phyloP scores from a whole-genome alignment of 2,797 vertebrate species.

The Siniperca scherzeri region DNA sequence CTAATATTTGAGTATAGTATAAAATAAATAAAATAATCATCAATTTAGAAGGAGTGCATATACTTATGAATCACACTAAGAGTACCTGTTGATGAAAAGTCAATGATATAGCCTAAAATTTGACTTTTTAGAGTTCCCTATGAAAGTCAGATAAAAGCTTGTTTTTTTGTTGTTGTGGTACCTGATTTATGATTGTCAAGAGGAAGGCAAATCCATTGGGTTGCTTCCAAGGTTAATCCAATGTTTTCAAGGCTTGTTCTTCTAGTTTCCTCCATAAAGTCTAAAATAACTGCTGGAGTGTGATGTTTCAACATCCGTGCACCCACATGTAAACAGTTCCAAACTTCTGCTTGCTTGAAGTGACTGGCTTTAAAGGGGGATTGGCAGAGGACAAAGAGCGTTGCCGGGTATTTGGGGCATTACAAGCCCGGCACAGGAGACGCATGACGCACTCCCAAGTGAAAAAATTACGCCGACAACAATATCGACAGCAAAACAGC shows the following conservation, averaged over 20 bases:
- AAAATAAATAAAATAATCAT: background rate
- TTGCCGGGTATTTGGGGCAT: slow-evolving; percentile 50
- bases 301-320: slow-evolving; percentile 41
- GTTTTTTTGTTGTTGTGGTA: background rate
- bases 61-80: background rate
- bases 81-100: background rate
- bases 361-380: slow-evolving; percentile 46
- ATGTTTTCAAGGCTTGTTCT: slow-evolving; percentile 18
- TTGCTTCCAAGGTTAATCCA: slow-evolving; percentile 35
- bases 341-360: slow-evolving; percentile 57
- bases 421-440: slow-evolving; percentile 47
- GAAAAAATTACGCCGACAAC: slow-evolving; percentile 23
- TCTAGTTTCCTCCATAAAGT: slow-evolving; percentile 29
- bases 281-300: slow-evolving; percentile 36
- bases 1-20: background rate
- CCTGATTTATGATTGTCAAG: slow-evolving; percentile 10
- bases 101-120: background rate
- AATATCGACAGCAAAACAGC: slow-evolving; percentile 55
- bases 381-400: slow-evolving; percentile 49
- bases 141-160: slow-evolving; percentile 15
- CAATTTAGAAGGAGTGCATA: background rate
- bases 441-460: slow-evolving; percentile 36
- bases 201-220: slow-evolving; percentile 8
- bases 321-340: slow-evolving; percentile 38
- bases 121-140: background rate